Evolutionary conservation across 2,888 invertebrate species (phyloP), one percentile per base, ranked within the genome.

Genomic region (Gisinianus flammeolus): DNA sequence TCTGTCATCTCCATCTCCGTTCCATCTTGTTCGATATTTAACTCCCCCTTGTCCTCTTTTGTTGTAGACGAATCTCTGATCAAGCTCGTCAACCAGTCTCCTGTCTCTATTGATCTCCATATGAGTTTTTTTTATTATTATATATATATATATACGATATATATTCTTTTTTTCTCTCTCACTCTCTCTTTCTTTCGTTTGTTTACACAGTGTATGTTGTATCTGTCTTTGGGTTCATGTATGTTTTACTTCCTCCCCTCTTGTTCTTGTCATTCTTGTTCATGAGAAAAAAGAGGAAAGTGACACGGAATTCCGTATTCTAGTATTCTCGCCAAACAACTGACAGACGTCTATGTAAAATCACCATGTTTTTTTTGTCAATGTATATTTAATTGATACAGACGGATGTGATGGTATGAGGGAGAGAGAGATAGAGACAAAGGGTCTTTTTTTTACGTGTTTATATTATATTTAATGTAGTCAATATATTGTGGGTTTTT

Each of bases 1-100:
- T 10, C 52, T 35, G 56, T 70, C 77, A 71, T 71, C 30, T 70
- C 77, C 77, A 73, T 73, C 62, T 73, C 62, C 44, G 73, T 62
- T 73, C 64, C 35, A 73, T 73, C 73, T 73, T 73, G 64, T 56
- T 70, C 62, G 58, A 73, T 73, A 62, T 73, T 73, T 73, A 73
- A 73, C 70, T 54, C 33, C 35, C 64, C n/a, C 30, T 73, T 64
- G 62, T 35, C 26, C 73, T 73, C 68, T 24, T 35, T 73, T 73
- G 33, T 73, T 73, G 26, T 8, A 73, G 33, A 71, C 64, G 44
- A 62, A 71, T 64, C 68, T 69, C 68, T 69, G 22, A 69, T 75
- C 76, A 76, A 76, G 56, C 69, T 76, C 58, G 33, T 75, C 75
- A 75, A 73, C 10, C 62, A 74, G 75, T 73, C 44, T n/a, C 44